Percentiles rank a stretch among this genome's conserved stretches.
These are phyloP conservation scores for Pyrrhosoma nymphula DNA, from an alignment of 2,888 invertebrate species.

Conservation along the genomic window DNA sequence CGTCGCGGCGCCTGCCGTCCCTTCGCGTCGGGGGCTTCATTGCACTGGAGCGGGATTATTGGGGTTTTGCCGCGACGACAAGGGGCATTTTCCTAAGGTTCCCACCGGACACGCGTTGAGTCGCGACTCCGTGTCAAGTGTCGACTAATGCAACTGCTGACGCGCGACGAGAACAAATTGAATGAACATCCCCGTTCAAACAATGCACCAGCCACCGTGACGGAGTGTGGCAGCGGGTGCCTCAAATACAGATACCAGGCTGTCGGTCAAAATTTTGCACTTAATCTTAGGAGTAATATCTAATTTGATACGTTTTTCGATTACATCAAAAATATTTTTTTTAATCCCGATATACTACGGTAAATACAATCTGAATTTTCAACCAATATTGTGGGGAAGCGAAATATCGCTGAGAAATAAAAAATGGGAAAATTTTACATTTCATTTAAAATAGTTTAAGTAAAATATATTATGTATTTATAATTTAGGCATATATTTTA, in stretches of 20 bases:
- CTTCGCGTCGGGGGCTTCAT: background rate
- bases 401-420: too few species aligned
- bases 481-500: too few species aligned
- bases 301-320: too few species aligned
- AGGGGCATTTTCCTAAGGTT: background rate
- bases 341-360: too few species aligned
- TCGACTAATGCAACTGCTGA: background rate
- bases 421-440: too few species aligned
- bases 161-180: background rate
- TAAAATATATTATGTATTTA: too few species aligned
- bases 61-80: background rate
- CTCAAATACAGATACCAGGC: background rate
- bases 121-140: background rate
- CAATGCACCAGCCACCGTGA: background rate
- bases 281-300: too few species aligned
- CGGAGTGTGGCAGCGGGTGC: background rate
- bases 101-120: background rate
- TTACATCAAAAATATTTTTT: too few species aligned
- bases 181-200: background rate
- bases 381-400: too few species aligned
- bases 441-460: too few species aligned
- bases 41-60: background rate
- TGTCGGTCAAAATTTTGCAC: too few species aligned
- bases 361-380: too few species aligned
- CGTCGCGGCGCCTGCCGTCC: background rate